Evolutionary conservation across 2,113 vertebrate species (phyloP), one percentile per base, ranked within the genome.

Genomic region (Apodemus sylvaticus): DNA sequence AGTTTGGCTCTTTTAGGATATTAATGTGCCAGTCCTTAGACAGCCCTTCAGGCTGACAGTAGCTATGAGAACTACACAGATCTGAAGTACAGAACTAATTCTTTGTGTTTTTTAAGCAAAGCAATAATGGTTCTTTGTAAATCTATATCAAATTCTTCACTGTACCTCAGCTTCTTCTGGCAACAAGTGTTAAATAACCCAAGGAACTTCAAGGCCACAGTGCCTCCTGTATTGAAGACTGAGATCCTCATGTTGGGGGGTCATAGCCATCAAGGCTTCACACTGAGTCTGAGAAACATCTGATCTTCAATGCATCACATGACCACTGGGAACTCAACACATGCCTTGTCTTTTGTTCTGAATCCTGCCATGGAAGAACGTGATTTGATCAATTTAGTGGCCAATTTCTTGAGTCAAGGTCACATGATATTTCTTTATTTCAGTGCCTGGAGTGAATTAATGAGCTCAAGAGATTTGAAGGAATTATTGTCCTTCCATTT

Each of bases 391-490:
- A 96, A 94, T 96, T 97, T 94, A 88, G 88, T 89, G 34, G 24
- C 90, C 94, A 94, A 89, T 81, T 86, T 96, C 89, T 94, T 96
- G 96, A 89, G 96, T 42, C 94, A 96, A 91, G 94, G 68, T 96
- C 95, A 74, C 91, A 93, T 94, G 62, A 55, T 93, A 97, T 93
- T 97, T 94, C 86, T 71, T 92, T 96, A 97, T 94, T 95, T 96
- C 89, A 92, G 93, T 94, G n/a, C 42, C 89, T 91, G 70, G 77
- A 85, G 82, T 96, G 95, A 97, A 97, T 97, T 90, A 95, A 74
- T 76, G 62, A 95, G 78, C 34, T 96, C 94, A 96, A 91, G 89
- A 96, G 93, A 93, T 95, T 58, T 87, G 64, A 95, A 91, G 92
- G 86, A 96, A 94, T 95, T 92, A 96, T 86, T 83, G 70, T 42